phyloP scores from a whole-genome alignment of 2,797 vertebrate genomes.

The Melanotaenia pygmaea region DNA sequence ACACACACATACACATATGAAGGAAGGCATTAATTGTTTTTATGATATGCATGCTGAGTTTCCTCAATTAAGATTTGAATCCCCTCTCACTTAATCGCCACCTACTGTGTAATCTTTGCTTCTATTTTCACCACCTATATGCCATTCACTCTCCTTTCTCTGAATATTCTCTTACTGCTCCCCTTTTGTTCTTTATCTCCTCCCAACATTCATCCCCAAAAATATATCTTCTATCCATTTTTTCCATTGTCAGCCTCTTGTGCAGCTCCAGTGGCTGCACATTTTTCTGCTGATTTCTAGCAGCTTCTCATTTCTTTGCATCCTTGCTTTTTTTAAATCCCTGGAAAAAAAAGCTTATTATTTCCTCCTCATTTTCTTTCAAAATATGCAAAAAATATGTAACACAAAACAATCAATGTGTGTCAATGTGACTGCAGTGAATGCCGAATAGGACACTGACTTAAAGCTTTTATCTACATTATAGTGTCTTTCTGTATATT shows the following conservation, averaged over 20 bases:
- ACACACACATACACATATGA: constrained; percentile 21
- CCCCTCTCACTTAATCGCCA: constrained; percentile 51
- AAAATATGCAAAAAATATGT: background rate
- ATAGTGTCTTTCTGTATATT: background rate
- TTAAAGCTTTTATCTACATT: background rate
- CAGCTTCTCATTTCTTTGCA: constrained; percentile 9
- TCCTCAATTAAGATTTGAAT: constrained; percentile 44
- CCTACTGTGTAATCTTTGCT: constrained; percentile 51
- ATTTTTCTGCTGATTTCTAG: constrained; percentile 21
- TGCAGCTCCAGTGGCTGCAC: constrained; percentile 3
- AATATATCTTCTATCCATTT: constrained; percentile 22
- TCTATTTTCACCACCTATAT: constrained; percentile 41
- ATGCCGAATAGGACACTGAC: background rate
- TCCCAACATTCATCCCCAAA: constrained; percentile 17
- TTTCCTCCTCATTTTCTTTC: background rate
- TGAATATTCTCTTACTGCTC: constrained; percentile 44
- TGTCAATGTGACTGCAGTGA: background rate
- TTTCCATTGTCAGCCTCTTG: background rate
- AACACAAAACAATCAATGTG: background rate
- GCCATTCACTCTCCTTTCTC: constrained; percentile 52
- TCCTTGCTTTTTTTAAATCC: background rate
- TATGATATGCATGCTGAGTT: constrained; percentile 14
- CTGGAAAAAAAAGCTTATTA: background rate
- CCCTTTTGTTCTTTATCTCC: constrained; percentile 25
- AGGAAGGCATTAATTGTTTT: constrained; percentile 21